These are phyloP conservation scores for Volucella bombylans DNA, from an alignment of 2,888 invertebrate genomes.

Conservation along the genomic window DNA sequence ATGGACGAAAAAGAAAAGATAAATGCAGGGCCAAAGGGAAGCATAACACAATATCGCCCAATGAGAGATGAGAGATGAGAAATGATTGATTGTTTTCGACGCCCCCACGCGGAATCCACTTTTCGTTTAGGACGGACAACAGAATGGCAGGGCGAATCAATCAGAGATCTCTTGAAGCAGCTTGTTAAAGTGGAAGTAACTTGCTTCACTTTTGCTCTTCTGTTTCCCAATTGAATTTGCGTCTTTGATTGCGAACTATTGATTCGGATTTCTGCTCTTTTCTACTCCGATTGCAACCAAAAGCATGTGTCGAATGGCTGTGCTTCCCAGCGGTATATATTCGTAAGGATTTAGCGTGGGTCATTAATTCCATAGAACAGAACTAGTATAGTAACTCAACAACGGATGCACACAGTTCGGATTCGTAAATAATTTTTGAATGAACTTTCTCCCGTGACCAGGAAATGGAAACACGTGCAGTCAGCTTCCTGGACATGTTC, in stretches of 20 bases:
- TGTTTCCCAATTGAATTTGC: constrained; percentile 38
- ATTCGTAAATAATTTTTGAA: constrained; percentile 41
- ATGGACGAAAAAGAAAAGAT: neutral
- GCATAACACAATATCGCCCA: constrained; percentile 43
- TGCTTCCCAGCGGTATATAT: neutral
- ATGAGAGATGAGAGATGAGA: constrained; percentile 60
- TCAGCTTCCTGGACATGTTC: constrained; percentile 36
- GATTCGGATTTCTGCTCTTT: constrained; percentile 15
- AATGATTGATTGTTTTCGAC: constrained; percentile 56
- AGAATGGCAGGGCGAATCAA: constrained; percentile 20
- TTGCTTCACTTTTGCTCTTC: constrained; percentile 6
- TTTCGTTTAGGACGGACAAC: too few species aligned
- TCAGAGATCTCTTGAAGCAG: constrained; percentile 40
- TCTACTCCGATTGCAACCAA: constrained; percentile 22
- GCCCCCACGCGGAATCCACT: constrained; percentile 12
- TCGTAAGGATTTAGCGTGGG: constrained; percentile 4
- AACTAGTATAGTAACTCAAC: constrained; percentile 1
- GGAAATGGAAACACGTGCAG: constrained; percentile 38
- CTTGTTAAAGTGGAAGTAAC: constrained; percentile 44
- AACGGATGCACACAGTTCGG: neutral
- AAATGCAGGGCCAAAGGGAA: constrained; percentile 29
- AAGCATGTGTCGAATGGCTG: constrained; percentile 6
- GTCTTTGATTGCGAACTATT: constrained; percentile 51
- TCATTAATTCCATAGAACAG: constrained; percentile 32
- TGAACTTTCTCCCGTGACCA: constrained; percentile 19